Evolutionary conservation across 1,140 invertebrate genomes (phyloP), one percentile per base, ranked within the genome.

Genomic region (Maconellicoccus hirsutus): DNA sequence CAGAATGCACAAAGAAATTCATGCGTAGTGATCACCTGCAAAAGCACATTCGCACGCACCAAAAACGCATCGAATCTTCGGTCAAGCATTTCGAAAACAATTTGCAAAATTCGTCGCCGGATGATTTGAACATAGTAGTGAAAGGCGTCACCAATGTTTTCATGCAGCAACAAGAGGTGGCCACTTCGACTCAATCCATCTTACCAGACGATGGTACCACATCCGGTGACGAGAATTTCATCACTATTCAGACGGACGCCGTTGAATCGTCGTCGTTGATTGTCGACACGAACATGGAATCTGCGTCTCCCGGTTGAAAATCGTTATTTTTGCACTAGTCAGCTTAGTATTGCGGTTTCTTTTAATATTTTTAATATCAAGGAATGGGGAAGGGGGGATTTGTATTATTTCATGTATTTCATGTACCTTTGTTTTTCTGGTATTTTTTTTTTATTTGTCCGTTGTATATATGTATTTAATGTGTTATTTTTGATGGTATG

Each of bases 21-120:
- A 94, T 94, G 92, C 82, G 92, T 71, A 89, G 87, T 72, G 92
- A 94, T 79, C 92, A 94, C 77, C 79, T 94, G 3, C 90, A 89
- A 0, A 94, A 94, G 77, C 92, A 94, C 80, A 86, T 92, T 39
- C 87, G 90, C 75, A 94, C 91, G 21, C 92, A 94, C 79, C 85
- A 86, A 42, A 91, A 91, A 78, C 87, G 61, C 21, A 26, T 66
- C 21, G 61, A 66, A 10, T 23, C 61, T 23, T 10, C 19, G 19
- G 61, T 66, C 22, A 66, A 66, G 25, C 25, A 66, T 16, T 25
- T 10, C 61, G 61, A 25, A 4, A 26, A 66, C 22, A 26, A 66
- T 8, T 8, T 66, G 16, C 61, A 66, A 66, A 12, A 66, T 26
- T 14, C 7, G 19, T 14, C 8, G 1, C 10, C 10, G 14, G 25